Evolutionary conservation across 2,797 vertebrate genomes (phyloP).

Genomic region (Pelodytes ibericus): DNA sequence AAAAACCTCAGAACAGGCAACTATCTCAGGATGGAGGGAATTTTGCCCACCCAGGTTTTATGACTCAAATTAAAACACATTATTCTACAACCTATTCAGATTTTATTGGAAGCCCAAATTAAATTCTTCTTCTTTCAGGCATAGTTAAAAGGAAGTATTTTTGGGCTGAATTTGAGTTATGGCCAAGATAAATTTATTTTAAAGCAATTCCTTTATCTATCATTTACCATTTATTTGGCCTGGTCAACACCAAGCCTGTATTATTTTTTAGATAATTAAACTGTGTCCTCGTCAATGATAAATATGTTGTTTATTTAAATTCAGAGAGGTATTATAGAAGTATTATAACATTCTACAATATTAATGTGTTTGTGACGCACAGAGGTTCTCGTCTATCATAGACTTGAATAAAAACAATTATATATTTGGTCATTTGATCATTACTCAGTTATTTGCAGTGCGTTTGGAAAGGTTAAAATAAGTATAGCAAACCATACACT

Average conservation of each 20-base stretch:
- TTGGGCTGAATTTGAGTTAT: constrained; percentile 21
- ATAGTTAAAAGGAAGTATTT: constrained; percentile 16
- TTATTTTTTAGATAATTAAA: neutral
- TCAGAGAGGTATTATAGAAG: no score
- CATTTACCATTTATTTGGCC: constrained; percentile 22
- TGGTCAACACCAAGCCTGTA: neutral
- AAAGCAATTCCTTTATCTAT: constrained; percentile 34
- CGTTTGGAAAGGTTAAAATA: no score
- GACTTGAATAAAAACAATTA: no score
- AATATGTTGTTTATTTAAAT: no score
- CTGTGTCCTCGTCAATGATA: no score
- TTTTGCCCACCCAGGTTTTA: constrained; percentile 69
- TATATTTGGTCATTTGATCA: no score
- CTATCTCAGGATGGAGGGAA: constrained; percentile 56
- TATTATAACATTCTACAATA: no score
- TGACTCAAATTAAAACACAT: constrained; percentile 52
- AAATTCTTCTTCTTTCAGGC: constrained; percentile 43
- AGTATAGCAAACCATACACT: no score
- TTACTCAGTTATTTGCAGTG: no score
- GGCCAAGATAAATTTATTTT: constrained; percentile 33
- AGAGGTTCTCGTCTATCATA: no score
- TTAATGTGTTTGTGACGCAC: no score
- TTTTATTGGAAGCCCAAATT: constrained; percentile 40
- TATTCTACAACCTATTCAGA: constrained; percentile 53
- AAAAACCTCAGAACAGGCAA: constrained; percentile 62